Evolutionary conservation across 2,888 invertebrate genomes (phyloP).

Genomic region (Adela reaumurella): DNA sequence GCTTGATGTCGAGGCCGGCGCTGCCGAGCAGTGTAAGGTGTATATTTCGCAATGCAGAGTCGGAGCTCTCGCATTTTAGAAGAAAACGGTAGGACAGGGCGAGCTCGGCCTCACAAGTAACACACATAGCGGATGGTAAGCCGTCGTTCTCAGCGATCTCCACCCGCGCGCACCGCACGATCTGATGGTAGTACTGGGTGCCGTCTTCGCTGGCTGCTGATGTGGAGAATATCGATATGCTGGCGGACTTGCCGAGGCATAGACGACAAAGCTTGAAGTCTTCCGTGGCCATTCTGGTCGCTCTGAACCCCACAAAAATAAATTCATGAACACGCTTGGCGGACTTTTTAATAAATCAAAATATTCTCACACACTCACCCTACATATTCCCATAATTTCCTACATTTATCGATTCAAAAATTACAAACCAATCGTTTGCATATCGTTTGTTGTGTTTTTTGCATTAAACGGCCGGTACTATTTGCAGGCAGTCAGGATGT

Average conservation of each 20-base stretch:
- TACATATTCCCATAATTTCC: no score
- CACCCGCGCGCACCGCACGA: slow-evolving; percentile 32
- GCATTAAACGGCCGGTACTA: no score
- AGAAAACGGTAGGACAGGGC: slow-evolving; percentile 29
- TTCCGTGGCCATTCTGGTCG: no score
- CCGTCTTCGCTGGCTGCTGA: slow-evolving; percentile 17
- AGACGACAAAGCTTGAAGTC: slow-evolving; percentile 26
- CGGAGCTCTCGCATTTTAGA: slow-evolving; percentile 32
- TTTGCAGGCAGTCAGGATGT: no score
- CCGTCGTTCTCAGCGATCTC: slow-evolving; percentile 30
- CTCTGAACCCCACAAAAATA: no score
- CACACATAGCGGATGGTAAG: slow-evolving; percentile 32
- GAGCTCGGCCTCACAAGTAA: slow-evolving; percentile 28
- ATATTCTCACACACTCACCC: no score
- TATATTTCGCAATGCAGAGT: slow-evolving; percentile 26
- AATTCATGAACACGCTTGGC: no score
- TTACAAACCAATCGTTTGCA: no score
- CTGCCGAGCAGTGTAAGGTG: not conserved
- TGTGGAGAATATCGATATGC: slow-evolving; percentile 28
- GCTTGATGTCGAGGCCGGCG: not conserved
- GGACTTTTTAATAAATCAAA: no score
- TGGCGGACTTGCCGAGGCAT: slow-evolving; percentile 31
- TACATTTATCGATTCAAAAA: no score
- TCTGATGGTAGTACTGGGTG: slow-evolving; percentile 27
- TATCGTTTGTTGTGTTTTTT: no score